phyloP scores from a whole-genome alignment of 2,797 vertebrate species.

The Brotula barbata region DNA sequence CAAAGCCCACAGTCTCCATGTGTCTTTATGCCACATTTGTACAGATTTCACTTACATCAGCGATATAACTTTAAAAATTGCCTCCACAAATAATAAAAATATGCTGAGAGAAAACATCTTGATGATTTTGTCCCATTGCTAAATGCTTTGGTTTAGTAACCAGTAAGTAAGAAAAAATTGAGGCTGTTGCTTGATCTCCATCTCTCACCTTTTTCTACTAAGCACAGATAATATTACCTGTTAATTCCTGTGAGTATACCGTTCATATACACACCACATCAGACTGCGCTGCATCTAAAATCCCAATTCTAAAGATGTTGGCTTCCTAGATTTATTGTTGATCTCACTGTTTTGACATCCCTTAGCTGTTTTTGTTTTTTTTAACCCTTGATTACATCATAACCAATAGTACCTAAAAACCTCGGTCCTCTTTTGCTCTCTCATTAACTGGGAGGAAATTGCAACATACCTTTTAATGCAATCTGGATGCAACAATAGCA shows the following conservation, averaged over 20 bases:
- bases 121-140: slow-evolving; percentile 1
- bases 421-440: too few species aligned
- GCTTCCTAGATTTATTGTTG: too few species aligned
- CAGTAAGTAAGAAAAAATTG: neutral
- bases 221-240: slow-evolving; percentile 15
- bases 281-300: slow-evolving; percentile 15
- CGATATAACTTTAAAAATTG: neutral
- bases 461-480: too few species aligned
- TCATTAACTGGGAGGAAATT: too few species aligned
- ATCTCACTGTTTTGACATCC: too few species aligned
- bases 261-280: neutral
- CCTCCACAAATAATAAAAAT: too few species aligned
- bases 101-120: neutral
- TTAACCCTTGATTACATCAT: too few species aligned
- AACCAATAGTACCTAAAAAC: too few species aligned
- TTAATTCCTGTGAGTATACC: slow-evolving; percentile 3
- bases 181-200: slow-evolving; percentile 9
- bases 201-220: slow-evolving; percentile 14
- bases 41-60: neutral
- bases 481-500: too few species aligned
- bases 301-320: slow-evolving; percentile 19
- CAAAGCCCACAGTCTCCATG: slow-evolving; percentile 3
- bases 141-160: slow-evolving; percentile 23
- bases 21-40: neutral
- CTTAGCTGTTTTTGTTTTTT: neutral